Percentiles rank a stretch among this genome's conserved stretches.
Evolutionary conservation across 2,797 vertebrate species (phyloP).

Genomic region (Malurus leucopterus): DNA sequence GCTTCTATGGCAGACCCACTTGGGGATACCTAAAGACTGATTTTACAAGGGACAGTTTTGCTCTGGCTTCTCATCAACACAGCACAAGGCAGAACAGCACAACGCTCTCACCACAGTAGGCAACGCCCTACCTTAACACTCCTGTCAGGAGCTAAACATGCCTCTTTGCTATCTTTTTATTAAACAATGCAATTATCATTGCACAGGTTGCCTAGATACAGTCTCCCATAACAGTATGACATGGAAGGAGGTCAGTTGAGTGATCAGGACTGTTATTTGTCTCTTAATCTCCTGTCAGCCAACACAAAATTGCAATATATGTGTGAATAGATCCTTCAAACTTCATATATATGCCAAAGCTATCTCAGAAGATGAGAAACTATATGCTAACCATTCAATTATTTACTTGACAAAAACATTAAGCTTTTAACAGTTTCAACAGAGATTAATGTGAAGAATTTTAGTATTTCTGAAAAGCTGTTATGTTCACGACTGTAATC

Average conservation of each 20-base stretch:
- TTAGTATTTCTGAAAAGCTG: not conserved
- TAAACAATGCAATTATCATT: not conserved
- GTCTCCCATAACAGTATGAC: slow-evolving; percentile 17
- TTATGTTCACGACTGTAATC: not conserved
- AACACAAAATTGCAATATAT: slow-evolving; percentile 30
- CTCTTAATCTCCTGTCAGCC: slow-evolving; percentile 45
- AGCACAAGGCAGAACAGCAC: not conserved
- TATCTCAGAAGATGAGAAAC: slow-evolving; percentile 39
- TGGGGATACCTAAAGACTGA: not conserved
- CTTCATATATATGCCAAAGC: not conserved
- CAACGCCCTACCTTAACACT: not conserved
- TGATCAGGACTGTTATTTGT: slow-evolving; percentile 31
- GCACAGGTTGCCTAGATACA: slow-evolving; percentile 26
- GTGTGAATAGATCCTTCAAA: slow-evolving; percentile 40
- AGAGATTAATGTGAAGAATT: not conserved
- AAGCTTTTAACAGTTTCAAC: not conserved
- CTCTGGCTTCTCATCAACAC: not conserved
- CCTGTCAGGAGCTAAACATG: not conserved
- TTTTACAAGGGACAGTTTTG: not conserved
- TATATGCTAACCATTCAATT: not conserved
- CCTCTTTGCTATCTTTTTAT: not conserved
- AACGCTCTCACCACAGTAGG: not conserved
- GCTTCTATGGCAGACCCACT: not conserved
- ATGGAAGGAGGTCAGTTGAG: slow-evolving; percentile 25
- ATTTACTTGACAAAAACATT: not conserved